Base-by-base conservation (phyloP, 2,888 invertebrate species). In the Acanthosepion pharaonis region DNA sequence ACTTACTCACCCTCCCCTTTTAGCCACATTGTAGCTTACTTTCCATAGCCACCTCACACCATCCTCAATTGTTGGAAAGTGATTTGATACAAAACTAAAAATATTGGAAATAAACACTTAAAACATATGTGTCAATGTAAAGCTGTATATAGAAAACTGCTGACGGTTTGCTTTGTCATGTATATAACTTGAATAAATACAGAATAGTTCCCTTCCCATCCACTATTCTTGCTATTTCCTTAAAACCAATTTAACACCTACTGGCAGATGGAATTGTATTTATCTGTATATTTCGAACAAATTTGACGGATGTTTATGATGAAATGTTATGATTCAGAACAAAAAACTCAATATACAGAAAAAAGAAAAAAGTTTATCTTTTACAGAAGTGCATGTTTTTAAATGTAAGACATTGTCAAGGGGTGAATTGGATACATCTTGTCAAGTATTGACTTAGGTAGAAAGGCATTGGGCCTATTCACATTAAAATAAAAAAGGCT, bases 91-190 rank as follows among this genome's bases (percentile, higher is more conserved):
- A n/a, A 78, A 78, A 11, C n/a, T 33, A n/a, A 15, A n/a, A 78
- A 78, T 15, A n/a, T 33, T 33, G 15, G 18, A 78, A 78, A 78
- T n/a, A 33, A n/a, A n/a, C n/a, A 78, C n/a, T 78, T 5, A 11
- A 78, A 78, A n/a, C 11, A 8, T 2, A 8, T n/a, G 33, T 15
- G n/a, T 78, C 15, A 33, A 78, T 78, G 78, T 78, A 78, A 78
- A 78, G n/a, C 33, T 78, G 78, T 78, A 78, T 23, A 78, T 78
- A 78, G n/a, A 78, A 33, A 78, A 78, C 78, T 78, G 78, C 33
- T 78, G 78, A 78, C 11, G n/a, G 78, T 78, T 78, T 78, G 78
- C 78, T 78, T 78, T 78, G n/a, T n/a, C n/a, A 78, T 78, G 78
- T 78, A 78, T 15, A 78, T 78, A 78, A 78, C n/a, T 78, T 78